Conservation (phyloP, 2,113 vertebrate species). For the Tringa solitaria region DNA sequence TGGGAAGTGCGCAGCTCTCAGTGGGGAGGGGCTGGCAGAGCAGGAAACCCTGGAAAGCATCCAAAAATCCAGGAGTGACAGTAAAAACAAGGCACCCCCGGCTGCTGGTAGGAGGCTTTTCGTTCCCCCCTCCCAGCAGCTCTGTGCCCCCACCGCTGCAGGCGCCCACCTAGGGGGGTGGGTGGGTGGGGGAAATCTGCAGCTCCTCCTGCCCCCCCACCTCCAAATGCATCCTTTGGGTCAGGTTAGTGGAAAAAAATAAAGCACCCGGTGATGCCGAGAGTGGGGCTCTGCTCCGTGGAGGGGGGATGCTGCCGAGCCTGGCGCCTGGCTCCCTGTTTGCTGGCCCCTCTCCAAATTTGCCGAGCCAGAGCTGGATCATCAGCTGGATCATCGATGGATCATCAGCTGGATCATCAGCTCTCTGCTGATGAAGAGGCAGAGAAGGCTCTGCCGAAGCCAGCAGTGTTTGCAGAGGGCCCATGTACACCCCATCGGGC, state of each 20-base stretch:
- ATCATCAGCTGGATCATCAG: too few relatives aligned
- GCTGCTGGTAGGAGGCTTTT: background rate
- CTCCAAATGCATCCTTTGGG: background rate
- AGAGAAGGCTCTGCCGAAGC: background rate
- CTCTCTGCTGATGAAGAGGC: slow-evolving; percentile 70
- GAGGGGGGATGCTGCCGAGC: background rate
- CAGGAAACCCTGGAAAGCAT: background rate
- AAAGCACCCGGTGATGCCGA: rapidly evolving
- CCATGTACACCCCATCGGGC: background rate
- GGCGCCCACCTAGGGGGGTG: rapidly evolving
- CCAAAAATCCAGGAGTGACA: background rate
- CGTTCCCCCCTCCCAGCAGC: background rate
- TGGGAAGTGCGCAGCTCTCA: background rate
- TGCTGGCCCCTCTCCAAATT: slow-evolving; percentile 65
- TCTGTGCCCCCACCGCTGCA: background rate
- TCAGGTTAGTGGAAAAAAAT: rapidly evolving
- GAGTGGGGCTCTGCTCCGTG: background rate
- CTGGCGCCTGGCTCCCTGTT: slow-evolving; percentile 26
- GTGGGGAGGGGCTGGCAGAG: slow-evolving; percentile 12
- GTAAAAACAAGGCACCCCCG: background rate
- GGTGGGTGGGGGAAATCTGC: background rate
- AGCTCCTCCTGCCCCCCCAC: background rate
- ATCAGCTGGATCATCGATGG: too few relatives aligned
- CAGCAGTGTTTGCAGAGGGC: slow-evolving; percentile 52
- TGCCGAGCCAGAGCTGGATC: slow-evolving; percentile 56